These are phyloP conservation scores for Lycocerus yunnanus DNA, from an alignment of 2,888 invertebrate species.

Conservation along the genomic window DNA sequence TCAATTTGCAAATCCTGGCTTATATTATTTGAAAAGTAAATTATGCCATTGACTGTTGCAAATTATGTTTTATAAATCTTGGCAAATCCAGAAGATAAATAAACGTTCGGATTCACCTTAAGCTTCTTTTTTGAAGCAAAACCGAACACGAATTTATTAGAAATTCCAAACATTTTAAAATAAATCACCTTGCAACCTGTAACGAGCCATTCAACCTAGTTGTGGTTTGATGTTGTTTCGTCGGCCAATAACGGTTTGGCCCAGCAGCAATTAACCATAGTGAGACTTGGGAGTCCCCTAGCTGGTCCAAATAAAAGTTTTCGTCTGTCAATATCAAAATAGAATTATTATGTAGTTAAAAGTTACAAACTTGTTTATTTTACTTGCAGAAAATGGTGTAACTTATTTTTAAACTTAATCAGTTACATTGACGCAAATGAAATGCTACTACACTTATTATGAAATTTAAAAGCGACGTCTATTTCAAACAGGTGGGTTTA, in stretches of 20 bases:
- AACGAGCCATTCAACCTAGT: background rate
- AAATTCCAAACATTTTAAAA: background rate
- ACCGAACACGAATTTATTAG: too few relatives aligned
- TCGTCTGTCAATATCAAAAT: background rate
- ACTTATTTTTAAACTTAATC: background rate
- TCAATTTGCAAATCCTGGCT: background rate
- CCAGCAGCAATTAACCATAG: background rate
- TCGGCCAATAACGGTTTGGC: background rate
- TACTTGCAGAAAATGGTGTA: background rate
- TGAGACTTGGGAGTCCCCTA: background rate
- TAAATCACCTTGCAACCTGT: background rate
- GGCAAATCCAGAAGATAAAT: background rate
- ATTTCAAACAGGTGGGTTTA: background rate
- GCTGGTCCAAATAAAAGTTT: background rate
- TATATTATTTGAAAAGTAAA: background rate
- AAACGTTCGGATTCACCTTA: background rate
- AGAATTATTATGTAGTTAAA: background rate
- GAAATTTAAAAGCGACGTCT: background rate
- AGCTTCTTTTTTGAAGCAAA: background rate
- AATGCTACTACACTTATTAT: background rate
- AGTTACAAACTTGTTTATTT: background rate
- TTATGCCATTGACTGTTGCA: background rate
- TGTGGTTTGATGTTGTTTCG: background rate
- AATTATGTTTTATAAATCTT: background rate
- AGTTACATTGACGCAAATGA: background rate